Evolutionary conservation across 2,888 invertebrate species (phyloP).

Genomic region (Plebejus argus): DNA sequence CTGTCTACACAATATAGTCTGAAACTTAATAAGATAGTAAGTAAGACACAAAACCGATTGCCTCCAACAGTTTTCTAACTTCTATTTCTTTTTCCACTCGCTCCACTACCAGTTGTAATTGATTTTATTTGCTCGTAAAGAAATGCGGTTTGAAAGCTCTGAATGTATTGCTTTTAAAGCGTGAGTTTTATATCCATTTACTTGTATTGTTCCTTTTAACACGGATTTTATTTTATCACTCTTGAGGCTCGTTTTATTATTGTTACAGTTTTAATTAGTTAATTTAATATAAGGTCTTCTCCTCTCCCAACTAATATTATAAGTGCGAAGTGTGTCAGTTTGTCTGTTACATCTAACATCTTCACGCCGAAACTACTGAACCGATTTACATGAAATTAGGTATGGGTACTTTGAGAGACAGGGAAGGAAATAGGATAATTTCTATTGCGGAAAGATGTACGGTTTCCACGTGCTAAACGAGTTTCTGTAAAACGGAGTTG

Average conservation of each 20-base stretch:
- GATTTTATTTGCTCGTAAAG: slow-evolving; percentile 8
- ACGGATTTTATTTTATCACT: not conserved
- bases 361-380: not conserved
- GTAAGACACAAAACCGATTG: not conserved
- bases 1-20: not conserved
- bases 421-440: too few species aligned
- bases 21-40: not conserved
- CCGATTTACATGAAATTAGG: not conserved
- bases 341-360: not conserved
- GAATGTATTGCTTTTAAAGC: slow-evolving; percentile 8
- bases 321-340: too few species aligned
- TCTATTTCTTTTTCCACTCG: not conserved
- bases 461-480: too few species aligned
- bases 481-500: too few species aligned
- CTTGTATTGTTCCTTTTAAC: not conserved
- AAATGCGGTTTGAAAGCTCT: slow-evolving; percentile 2
- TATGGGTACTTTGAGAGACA: not conserved
- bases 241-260: not conserved
- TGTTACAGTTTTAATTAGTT: not conserved
- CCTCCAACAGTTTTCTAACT: not conserved
- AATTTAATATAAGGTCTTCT: too few species aligned
- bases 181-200: not conserved
- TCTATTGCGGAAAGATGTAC: too few species aligned
- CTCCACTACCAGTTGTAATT: not conserved
- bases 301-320: too few species aligned